A percentile compares a stretch with the other conserved stretches of the same genome.
Evolutionary conservation across 2,797 vertebrate species (phyloP).

Genomic region (Manis crassicaudata): DNA sequence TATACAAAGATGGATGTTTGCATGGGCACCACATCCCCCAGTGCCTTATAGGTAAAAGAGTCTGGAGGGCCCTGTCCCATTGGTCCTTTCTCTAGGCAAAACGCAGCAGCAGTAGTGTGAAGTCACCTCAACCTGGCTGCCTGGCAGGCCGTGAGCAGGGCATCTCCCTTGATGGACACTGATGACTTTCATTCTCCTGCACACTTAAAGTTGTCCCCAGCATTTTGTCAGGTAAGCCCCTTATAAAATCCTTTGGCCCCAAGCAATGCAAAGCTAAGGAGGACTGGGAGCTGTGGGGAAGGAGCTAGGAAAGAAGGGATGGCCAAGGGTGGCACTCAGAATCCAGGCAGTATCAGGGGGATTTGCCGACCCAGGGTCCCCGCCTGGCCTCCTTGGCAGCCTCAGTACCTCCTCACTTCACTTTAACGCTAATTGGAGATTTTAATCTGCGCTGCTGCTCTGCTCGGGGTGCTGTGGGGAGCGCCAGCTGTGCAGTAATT

Average conservation of each 20-base stretch:
- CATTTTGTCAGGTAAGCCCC: conserved; percentile 36
- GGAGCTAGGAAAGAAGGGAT: background rate
- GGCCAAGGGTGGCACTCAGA: conserved; percentile 33
- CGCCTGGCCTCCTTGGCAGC: conserved; percentile 77
- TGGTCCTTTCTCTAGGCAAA: conserved; percentile 39
- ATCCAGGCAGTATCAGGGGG: conserved; percentile 34
- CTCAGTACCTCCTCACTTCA: conserved; percentile 77
- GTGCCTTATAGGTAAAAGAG: background rate
- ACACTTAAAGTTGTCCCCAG: background rate
- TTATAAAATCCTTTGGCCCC: background rate
- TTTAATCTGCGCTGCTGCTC: conserved; percentile 85
- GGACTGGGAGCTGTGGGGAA: background rate
- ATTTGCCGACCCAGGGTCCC: conserved; percentile 47
- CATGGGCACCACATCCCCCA: background rate
- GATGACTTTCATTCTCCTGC: background rate
- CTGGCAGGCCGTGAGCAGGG: background rate
- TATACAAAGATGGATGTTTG: background rate
- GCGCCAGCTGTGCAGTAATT: conserved; percentile 86
- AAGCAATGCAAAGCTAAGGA: background rate
- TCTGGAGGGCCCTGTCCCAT: background rate
- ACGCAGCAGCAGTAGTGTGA: background rate
- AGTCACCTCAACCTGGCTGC: background rate
- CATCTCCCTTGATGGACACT: background rate
- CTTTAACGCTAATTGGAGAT: conserved; percentile 85
- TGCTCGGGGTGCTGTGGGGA: conserved; percentile 82